Evolutionary conservation across 2,797 vertebrate species (phyloP), one percentile per base, ranked within the genome.

Genomic region (Vultur gryphus): DNA sequence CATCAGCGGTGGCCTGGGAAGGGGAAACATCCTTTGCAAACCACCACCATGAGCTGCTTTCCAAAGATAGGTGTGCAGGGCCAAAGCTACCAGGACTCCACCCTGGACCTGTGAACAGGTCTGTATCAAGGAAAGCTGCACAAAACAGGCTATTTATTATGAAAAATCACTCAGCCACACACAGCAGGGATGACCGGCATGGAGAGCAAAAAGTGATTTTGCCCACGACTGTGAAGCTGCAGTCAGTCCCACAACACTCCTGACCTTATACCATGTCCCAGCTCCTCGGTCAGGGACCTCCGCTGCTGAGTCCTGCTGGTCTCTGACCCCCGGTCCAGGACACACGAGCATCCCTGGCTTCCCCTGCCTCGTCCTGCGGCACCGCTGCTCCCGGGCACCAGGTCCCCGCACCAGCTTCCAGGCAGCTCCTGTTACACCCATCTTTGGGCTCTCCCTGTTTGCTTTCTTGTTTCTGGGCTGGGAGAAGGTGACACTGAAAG

Each of bases 201-300:
- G 33, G 41, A 57, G 41, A 59, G 49, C 37, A 46, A 66, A 71
- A 46, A 29, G 12, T 3, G 8, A 41, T 46, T 86, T 69, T 73
- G 9, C 37, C 46, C 48, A 12, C 8, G 21, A 0, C 7, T 46
- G 26, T 13, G 64, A 49, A 77, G 67, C 23, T 39, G 37, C 57
- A 70, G 26, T 6, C 1, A 1, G 37, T 49, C 25, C 33, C 75
- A 71, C 24, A 64, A 2, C 1, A 7, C 19, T 49, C 4, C 1
- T 23, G 87, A 58, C 49, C 46, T 46, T 57, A 35, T 1, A 20
- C 1, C 33, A 10, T 3, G 1, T 26, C 81, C 81, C 88, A 91
- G n/a, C 14, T 85, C 9, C 54, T 23, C 7, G 0, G 0, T 5
- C 58, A 31, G 43, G 20, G 37, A 16, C 23, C 20, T 65, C 19